Conservation (phyloP, 1,140 invertebrate genomes). For the Heterodera schachtii region DNA sequence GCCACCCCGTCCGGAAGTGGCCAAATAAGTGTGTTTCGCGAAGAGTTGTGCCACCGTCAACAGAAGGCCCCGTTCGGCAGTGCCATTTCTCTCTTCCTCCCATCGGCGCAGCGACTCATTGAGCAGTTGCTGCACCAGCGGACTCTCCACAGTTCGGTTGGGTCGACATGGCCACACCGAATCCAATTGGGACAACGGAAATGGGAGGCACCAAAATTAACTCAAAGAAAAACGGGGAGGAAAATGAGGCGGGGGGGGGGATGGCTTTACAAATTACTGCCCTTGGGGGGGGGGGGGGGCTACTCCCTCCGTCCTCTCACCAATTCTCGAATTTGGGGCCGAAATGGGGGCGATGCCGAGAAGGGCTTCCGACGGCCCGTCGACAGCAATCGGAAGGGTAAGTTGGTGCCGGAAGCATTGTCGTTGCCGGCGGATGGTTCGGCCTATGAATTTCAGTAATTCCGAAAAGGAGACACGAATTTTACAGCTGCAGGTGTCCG, state of each 20-base stretch:
- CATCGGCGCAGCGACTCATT: slow-evolving; percentile 34
- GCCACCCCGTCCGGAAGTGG: slow-evolving; percentile 20
- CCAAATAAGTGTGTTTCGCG: slow-evolving; percentile 45
- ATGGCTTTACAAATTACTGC: neutral
- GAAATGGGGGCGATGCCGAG: neutral
- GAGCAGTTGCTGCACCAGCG: slow-evolving; percentile 39
- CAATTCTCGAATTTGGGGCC: neutral
- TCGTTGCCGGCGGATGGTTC: neutral
- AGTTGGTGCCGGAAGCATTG: neutral
- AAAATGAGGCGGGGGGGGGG: neutral
- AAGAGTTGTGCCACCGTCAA: slow-evolving; percentile 45
- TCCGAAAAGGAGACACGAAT: neutral
- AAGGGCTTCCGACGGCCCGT: neutral
- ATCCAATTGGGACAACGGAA: slow-evolving; percentile 15
- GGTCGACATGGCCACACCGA: slow-evolving; percentile 21
- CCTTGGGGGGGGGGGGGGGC: neutral
- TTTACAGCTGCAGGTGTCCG: neutral
- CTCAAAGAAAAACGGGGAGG: neutral
- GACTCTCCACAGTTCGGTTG: slow-evolving; percentile 49
- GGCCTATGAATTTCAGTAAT: neutral
- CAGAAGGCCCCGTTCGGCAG: slow-evolving; percentile 1
- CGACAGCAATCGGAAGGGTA: no score
- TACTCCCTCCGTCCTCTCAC: neutral
- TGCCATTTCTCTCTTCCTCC: neutral
- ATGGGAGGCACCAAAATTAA: no score